Conservation (phyloP, 2,888 invertebrate genomes). For the Peribatodes rhomboidaria region DNA sequence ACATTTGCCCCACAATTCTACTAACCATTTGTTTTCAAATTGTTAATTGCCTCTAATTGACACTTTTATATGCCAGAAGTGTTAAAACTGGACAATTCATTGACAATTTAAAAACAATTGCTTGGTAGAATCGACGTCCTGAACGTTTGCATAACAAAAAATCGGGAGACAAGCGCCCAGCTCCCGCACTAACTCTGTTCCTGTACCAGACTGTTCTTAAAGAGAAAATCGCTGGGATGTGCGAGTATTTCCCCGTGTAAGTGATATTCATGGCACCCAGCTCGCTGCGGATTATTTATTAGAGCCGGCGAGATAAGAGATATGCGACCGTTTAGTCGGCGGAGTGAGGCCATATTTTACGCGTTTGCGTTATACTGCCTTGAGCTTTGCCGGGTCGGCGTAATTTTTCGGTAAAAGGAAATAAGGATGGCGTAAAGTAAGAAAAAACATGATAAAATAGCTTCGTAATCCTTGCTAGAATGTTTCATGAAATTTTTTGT, state of each 20-base stretch:
- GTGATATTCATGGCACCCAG: constrained; percentile 58
- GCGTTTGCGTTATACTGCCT: constrained; percentile 6
- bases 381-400: constrained; percentile 5
- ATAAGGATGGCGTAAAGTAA: constrained; percentile 7
- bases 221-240: constrained; percentile 33
- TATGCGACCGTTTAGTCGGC: constrained; percentile 35
- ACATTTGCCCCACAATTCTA: too few species aligned
- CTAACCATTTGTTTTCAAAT: too few species aligned
- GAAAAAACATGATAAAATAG: not conserved
- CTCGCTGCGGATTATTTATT: constrained; percentile 48
- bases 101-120: too few species aligned
- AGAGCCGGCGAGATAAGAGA: constrained; percentile 43
- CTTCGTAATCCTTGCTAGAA: not conserved
- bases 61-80: too few species aligned
- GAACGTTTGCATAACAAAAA: not conserved
- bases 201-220: constrained; percentile 13
- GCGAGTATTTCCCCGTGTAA: constrained; percentile 49
- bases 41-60: too few species aligned
- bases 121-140: too few species aligned
- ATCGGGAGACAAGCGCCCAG: not conserved
- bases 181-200: not conserved
- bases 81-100: too few species aligned
- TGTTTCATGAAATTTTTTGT: too few species aligned
- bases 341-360: constrained; percentile 38
- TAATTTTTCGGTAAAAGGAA: constrained; percentile 12